Base-by-base conservation (phyloP, 2,113 vertebrate species). In the Apus apus region DNA sequence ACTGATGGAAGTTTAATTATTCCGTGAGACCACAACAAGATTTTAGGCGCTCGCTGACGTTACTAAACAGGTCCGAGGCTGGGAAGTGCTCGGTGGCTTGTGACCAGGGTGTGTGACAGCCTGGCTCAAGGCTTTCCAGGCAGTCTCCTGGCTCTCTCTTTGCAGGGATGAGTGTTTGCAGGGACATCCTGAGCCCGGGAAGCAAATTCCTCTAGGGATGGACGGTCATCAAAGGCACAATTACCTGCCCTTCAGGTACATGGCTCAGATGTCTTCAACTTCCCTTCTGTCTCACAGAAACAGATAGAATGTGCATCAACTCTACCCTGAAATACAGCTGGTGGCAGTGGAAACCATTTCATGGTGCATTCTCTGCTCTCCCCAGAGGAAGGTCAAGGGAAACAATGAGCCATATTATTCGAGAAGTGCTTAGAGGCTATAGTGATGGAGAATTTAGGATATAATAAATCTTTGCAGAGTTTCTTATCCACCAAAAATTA, bases 401-500 rank as follows among this genome's bases (percentile, higher is more conserved):
- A 92, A 78, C 79, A 93, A 93, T 84, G 93, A 90, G 68, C 73
- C 48, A 56, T 71, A 54, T 80, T 94, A 74, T 78, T 70, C 89
- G 82, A 83, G 61, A 93, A 91, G 88, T 45, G 79, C 82, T 93
- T 51, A 6, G 34, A 78, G 72, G 32, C 73, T 65, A 26, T 5
- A 60, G 60, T 16, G 88, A 53, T 83, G 73, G 70, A 67, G 88
- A 88, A 91, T 90, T 77, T 91, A 94, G 85, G 90, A 71, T 32
- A 57, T 38, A 78, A 91, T 87, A 88, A 85, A 95, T 95, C 81
- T 76, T 57, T 19, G 5, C 58, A 45, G 48, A 40, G 43, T 88
- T 96, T 94, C 87, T 88, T 79, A 64, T 64, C 62, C 38, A 48
- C 60, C 58, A 86, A 93, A 74, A 94, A 92, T 96, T 80, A 93